These are phyloP conservation scores for Corapipo altera DNA, from an alignment of 2,113 vertebrate species.

Conservation along the genomic window DNA sequence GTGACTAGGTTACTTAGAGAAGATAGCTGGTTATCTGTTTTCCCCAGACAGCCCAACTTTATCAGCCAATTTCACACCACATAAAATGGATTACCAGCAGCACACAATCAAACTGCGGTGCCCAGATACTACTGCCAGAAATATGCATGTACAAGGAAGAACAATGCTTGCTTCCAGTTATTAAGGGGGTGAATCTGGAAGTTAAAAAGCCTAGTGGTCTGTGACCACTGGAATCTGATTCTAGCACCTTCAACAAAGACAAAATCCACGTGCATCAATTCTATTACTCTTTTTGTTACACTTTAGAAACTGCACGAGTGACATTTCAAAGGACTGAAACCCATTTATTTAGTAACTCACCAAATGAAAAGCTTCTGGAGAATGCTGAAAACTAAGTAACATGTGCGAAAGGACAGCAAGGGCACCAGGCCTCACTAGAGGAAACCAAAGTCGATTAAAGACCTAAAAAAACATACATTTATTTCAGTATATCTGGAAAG, in stretches of 20 bases:
- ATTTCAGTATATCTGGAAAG: not conserved
- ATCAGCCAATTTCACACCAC: not conserved
- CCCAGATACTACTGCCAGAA: not conserved
- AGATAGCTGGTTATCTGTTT: not conserved
- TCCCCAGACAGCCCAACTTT: not conserved
- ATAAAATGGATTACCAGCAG: not conserved
- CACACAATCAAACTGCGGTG: not conserved
- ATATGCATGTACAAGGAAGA: not conserved
- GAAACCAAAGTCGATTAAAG: constrained; percentile 96
- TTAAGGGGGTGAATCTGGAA: not conserved
- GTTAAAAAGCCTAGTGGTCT: not conserved
- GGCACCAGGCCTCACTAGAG: constrained; percentile 93
- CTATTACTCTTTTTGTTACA: not conserved
- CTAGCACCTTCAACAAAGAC: not conserved
- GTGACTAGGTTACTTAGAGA: fast-evolving
- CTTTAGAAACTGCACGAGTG: not conserved
- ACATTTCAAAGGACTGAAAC: not conserved
- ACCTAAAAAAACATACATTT: constrained; percentile 67
- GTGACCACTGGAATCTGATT: not conserved
- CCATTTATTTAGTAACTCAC: constrained; percentile 72
- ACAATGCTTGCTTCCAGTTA: not conserved
- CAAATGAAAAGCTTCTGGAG: constrained; percentile 98
- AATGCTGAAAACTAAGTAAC: constrained; percentile 99
- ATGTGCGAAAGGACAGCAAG: constrained; percentile 95
- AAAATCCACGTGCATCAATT: not conserved